A percentile compares a stretch with the other conserved stretches of the same genome.
phyloP scores from a whole-genome alignment of 1,140 invertebrate species.

The Eurosta solidaginis region DNA sequence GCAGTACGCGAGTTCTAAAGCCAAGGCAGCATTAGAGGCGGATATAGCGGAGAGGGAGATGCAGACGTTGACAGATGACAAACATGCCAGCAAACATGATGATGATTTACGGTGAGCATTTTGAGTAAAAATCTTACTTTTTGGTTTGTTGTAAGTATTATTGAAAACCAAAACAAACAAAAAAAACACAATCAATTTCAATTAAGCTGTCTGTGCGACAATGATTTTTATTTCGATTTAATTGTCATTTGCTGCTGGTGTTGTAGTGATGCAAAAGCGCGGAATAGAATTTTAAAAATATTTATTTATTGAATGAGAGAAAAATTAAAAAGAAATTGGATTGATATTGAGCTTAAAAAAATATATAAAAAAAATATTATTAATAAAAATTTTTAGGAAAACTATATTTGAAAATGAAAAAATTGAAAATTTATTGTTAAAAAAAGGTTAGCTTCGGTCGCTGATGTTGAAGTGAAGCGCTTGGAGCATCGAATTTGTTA shows the following conservation, averaged over 20 bases:
- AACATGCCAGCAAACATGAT: constrained; percentile 42
- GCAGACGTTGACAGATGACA: constrained; percentile 14
- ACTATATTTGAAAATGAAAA: too few species aligned
- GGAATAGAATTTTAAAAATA: neutral
- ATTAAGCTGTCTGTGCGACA: neutral
- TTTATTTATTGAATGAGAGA: too few species aligned
- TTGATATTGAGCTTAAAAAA: too few species aligned
- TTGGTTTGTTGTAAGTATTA: neutral
- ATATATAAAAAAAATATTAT: too few species aligned
- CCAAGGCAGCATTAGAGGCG: neutral
- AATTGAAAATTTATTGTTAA: too few species aligned
- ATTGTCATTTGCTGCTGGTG: constrained; percentile 26
- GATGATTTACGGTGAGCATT: constrained; percentile 56
- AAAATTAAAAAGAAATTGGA: too few species aligned
- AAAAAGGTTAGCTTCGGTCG: too few species aligned
- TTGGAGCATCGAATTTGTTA: too few species aligned
- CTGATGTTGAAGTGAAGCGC: too few species aligned
- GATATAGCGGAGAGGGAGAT: neutral
- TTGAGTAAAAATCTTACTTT: constrained; percentile 14
- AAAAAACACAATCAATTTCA: constrained; percentile 18
- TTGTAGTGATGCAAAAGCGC: neutral
- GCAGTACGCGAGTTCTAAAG: constrained; percentile 47
- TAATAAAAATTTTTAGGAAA: too few species aligned
- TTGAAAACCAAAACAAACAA: too few species aligned
- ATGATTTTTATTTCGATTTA: neutral